Evolutionary conservation across 2,113 vertebrate species (phyloP).

Genomic region (Oreotrochilus melanogaster): DNA sequence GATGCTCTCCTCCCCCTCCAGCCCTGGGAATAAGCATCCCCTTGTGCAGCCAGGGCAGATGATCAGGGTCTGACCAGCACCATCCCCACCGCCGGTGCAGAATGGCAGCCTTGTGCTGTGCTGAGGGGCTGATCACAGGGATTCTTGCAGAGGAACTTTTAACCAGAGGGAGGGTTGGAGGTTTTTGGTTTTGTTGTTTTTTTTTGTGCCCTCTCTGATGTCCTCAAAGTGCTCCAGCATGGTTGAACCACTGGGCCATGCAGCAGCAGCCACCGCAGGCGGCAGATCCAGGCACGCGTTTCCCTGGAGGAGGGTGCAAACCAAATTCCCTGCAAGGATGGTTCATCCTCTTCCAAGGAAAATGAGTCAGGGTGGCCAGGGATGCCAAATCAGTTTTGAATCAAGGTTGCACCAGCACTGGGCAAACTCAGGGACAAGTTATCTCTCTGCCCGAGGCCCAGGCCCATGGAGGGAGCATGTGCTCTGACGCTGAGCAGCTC

Average conservation of each 20-base stretch:
- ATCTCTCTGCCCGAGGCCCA: background rate
- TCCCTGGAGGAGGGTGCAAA: rapidly evolving
- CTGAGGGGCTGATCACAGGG: background rate
- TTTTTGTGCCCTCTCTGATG: background rate
- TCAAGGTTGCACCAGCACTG: background rate
- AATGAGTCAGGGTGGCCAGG: background rate
- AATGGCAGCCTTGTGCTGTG: conserved; percentile 4
- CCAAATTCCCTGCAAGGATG: rapidly evolving
- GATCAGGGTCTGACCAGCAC: background rate
- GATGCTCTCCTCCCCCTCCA: background rate
- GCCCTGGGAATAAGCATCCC: background rate
- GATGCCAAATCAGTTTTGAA: background rate
- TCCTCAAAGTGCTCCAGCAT: rapidly evolving
- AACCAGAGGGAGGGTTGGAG: background rate
- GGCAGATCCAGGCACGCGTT: background rate
- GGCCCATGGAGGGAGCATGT: background rate
- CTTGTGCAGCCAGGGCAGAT: conserved; percentile 7
- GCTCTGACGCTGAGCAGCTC: background rate
- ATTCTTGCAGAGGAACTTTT: background rate
- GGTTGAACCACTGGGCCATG: rapidly evolving
- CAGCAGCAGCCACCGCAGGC: rapidly evolving
- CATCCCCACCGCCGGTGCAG: background rate
- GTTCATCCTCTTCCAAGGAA: background rate
- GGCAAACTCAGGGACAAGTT: background rate
- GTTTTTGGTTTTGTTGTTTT: background rate